Conservation (phyloP, 23 tunicate genomes). For the Aplidium turbinatum region DNA sequence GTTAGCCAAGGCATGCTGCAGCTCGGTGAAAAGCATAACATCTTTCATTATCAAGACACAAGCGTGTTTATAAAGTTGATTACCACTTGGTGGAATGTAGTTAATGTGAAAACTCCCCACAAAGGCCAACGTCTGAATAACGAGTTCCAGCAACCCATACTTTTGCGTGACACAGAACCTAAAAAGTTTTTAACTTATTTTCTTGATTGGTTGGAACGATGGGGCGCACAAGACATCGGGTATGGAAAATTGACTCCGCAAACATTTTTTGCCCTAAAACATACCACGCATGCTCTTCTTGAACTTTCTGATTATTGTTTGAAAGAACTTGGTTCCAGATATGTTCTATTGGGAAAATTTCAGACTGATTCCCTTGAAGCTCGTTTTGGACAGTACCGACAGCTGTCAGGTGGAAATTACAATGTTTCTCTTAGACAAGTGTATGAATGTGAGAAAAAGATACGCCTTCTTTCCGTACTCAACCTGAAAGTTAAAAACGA, state of each 20-base stretch:
- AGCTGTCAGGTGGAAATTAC: constrained; percentile 27
- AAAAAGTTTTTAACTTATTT: constrained; percentile 7
- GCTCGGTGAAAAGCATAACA: constrained; percentile 9
- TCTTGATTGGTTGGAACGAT: constrained; percentile 12
- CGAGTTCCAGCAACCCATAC: constrained; percentile 14
- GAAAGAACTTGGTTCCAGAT: constrained; percentile 22
- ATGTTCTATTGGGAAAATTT: constrained; percentile 25
- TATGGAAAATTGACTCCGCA: constrained; percentile 6
- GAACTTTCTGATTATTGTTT: constrained; percentile 26
- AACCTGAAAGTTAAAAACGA: not conserved
- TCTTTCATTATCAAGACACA: constrained; percentile 14
- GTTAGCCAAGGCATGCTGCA: constrained; percentile 9
- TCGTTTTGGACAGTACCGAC: constrained; percentile 24
- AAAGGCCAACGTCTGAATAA: constrained; percentile 19
- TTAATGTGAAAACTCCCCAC: constrained; percentile 28
- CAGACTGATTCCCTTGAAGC: constrained; percentile 30
- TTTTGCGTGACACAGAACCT: constrained; percentile 1
- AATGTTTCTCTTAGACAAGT: constrained; percentile 22
- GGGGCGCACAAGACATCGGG: not conserved
- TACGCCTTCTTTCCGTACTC: constrained; percentile 6
- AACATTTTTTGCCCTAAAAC: constrained; percentile 4
- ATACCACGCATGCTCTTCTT: constrained; percentile 20
- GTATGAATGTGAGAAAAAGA: constrained; percentile 28
- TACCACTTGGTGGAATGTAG: constrained; percentile 28
- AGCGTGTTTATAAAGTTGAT: constrained; percentile 14